Evolutionary conservation across 2,113 vertebrate species (phyloP), one percentile per base, ranked within the genome.

Genomic region (Psephotus haematonotus): DNA sequence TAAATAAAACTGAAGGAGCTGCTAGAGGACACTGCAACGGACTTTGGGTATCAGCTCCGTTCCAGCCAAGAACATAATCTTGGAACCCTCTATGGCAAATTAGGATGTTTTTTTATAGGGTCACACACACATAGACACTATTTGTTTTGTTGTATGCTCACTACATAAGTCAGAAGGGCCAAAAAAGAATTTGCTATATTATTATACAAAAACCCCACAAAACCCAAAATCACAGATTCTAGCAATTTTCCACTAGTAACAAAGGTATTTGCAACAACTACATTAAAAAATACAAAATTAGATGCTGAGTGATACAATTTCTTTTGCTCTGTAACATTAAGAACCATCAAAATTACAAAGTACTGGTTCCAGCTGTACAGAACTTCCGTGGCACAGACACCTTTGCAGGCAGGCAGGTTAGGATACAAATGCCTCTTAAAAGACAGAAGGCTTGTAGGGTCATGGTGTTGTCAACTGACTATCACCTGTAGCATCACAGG

Each of bases 401-500:
- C 18, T 52, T 28, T 55, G 69, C 27, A 68, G 29, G 31, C 33
- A 33, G 41, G 76, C 19, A 41, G 35, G 13, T 44, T 41, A 77
- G 31, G 24, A 59, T 55, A 53, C 23, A 86, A 71, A 55, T 2
- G 16, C 29, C 65, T 29, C 55, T 83, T 52, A 9, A 6, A 37
- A 69, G n/a, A 79, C 19, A 63, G 17, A 76, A 22, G 11, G 20
- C 43, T 57, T 57, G 55, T 7, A 39, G 23, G 11, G 29, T 11
- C 68, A 22, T 2, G 10, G 12, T 60, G 53, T 5, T 39, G 70
- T 24, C 15, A 3, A n/a, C 2, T 20, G 46, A 59, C 44, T 70
- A 5, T 19, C 55, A 53, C 12, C 53, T 37, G 13, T 0, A 70
- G 13, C 53, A 74, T n/a, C 47, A 41, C 0, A 0, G 25, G 7